Conservation (phyloP, 2,797 vertebrate species). For the Oryzias dopingdopingensis region DNA sequence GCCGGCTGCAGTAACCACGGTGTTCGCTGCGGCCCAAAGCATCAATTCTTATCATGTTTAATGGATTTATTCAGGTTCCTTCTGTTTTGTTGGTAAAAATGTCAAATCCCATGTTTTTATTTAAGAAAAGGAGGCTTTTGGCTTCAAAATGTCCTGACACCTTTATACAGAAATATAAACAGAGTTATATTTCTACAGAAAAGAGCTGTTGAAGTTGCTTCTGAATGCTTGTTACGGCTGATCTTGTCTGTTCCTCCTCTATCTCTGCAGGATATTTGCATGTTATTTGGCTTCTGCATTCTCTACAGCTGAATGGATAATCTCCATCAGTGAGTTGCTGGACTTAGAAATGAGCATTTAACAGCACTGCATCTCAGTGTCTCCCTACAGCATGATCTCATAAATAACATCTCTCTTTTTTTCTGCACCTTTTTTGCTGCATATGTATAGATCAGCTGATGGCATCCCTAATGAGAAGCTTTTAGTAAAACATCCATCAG, state of each 20-base stretch:
- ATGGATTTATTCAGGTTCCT: no score
- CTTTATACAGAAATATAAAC: not conserved
- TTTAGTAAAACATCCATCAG: no score
- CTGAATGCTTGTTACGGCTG: conserved; percentile 9
- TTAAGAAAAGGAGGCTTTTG: no score
- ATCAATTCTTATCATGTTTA: no score
- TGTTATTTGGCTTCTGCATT: conserved; percentile 42
- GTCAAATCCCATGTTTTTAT: no score
- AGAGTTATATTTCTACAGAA: not conserved
- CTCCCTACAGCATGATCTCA: conserved; percentile 1
- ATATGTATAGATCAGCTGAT: no score
- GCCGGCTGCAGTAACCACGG: no score
- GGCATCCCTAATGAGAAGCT: no score
- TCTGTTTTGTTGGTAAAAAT: no score
- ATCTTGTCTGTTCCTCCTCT: not conserved
- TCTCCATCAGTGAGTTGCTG: conserved; percentile 42
- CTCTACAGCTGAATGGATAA: conserved; percentile 33
- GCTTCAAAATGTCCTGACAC: no score
- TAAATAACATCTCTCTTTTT: not conserved
- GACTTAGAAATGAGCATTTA: conserved; percentile 6
- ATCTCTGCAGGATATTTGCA: conserved; percentile 32
- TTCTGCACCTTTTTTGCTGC: not conserved
- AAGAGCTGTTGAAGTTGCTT: conserved; percentile 1
- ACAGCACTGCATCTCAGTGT: conserved; percentile 19
- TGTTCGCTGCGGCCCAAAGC: no score